phyloP scores from a whole-genome alignment of 2,888 invertebrate species.

The Drosophila helvetica region DNA sequence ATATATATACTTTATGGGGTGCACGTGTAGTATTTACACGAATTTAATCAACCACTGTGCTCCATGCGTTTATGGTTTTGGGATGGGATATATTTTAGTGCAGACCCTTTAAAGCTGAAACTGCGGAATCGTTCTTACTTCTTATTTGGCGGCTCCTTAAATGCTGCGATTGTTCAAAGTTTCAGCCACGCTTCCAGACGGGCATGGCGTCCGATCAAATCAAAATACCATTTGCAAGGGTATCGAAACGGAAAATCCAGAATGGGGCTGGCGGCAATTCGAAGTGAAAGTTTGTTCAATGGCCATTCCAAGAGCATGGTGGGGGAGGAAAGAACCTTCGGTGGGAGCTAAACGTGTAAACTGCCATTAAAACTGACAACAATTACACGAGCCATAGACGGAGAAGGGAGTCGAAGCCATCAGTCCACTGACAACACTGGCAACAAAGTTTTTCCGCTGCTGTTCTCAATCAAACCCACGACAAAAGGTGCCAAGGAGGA shows the following conservation, averaged over 20 bases:
- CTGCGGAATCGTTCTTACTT: too few species aligned
- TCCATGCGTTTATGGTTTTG: too few species aligned
- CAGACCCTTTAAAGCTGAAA: too few species aligned
- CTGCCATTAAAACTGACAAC: constrained; percentile 76
- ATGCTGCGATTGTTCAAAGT: too few species aligned
- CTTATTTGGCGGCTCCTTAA: too few species aligned
- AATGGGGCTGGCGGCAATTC: constrained; percentile 74
- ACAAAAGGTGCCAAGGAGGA: not conserved
- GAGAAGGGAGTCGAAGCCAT: constrained; percentile 22
- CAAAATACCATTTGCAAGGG: too few species aligned
- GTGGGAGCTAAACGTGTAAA: constrained; percentile 55
- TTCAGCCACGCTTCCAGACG: too few species aligned
- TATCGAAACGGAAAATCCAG: constrained; percentile 17
- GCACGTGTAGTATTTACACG: too few species aligned
- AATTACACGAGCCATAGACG: constrained; percentile 46
- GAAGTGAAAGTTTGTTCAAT: constrained; percentile 63
- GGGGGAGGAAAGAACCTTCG: not conserved
- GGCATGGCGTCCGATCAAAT: too few species aligned
- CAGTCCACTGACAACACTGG: constrained; percentile 24
- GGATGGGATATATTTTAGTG: too few species aligned
- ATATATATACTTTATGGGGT: too few species aligned
- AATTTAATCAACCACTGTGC: too few species aligned
- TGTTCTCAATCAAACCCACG: constrained; percentile 33
- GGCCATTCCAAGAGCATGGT: not conserved
- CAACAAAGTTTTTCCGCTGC: constrained; percentile 26